Conservation (phyloP, 2,888 invertebrate species). For the Tridacna crocea region DNA sequence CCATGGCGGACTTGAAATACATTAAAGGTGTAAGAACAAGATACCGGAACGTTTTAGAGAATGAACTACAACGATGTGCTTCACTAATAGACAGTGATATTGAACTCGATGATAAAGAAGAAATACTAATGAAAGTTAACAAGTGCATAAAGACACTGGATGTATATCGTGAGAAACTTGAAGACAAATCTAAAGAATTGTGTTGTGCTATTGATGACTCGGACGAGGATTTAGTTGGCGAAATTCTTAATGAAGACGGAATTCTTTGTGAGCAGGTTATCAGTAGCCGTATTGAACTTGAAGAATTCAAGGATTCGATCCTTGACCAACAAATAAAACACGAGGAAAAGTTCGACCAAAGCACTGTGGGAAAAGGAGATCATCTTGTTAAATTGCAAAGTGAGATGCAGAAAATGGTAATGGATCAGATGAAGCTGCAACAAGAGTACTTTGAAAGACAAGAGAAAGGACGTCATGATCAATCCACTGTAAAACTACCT, state of each 20-base stretch:
- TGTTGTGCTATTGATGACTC: neutral
- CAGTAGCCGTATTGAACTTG: neutral
- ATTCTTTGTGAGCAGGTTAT: neutral
- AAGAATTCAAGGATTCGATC: neutral
- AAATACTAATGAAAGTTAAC: neutral
- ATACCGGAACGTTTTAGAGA: neutral
- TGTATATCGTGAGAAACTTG: neutral
- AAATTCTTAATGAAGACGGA: neutral
- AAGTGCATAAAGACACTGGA: neutral
- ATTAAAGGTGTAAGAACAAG: constrained; percentile 2
- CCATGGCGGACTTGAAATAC: neutral
- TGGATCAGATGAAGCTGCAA: constrained; percentile 30
- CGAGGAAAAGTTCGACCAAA: neutral
- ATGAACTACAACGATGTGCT: neutral
- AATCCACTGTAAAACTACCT: constrained; percentile 32
- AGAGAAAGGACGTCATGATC: neutral
- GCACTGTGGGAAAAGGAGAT: neutral
- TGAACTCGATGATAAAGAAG: neutral
- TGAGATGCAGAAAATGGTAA: constrained; percentile 1
- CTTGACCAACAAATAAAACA: neutral
- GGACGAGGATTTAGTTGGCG: neutral
- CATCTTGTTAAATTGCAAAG: neutral
- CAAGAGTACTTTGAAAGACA: constrained; percentile 20
- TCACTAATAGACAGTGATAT: neutral
- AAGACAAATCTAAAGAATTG: neutral